Conservation (phyloP, 2,113 vertebrate species). For the Pelecanus crispus region DNA sequence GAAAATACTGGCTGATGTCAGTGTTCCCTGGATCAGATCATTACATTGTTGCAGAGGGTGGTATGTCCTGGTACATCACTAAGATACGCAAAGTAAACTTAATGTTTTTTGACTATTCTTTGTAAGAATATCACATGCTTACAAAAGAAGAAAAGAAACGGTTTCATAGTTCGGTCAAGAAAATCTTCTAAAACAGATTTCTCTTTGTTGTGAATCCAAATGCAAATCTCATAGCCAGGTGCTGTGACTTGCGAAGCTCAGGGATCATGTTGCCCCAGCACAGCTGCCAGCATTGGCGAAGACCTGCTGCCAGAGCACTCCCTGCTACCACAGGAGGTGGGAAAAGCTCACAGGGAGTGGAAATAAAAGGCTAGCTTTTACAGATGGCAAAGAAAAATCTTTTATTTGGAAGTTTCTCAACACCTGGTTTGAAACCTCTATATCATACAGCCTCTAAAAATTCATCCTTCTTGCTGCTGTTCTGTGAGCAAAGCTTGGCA, state of each 20-base stretch:
- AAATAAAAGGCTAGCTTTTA: neutral
- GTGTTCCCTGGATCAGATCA: neutral
- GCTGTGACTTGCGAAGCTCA: neutral
- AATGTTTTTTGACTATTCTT: neutral
- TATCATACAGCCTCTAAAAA: neutral
- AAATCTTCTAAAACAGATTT: neutral
- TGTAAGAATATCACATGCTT: neutral
- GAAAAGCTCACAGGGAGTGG: neutral
- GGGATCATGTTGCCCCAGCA: neutral
- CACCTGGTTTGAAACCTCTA: neutral
- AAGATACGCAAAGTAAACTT: neutral
- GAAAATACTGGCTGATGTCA: neutral
- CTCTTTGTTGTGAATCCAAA: neutral
- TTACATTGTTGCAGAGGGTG: rapidly evolving
- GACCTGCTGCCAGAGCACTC: neutral
- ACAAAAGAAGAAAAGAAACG: neutral
- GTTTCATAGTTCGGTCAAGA: neutral
- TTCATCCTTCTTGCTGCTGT: neutral
- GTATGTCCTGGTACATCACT: neutral
- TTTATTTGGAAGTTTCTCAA: neutral
- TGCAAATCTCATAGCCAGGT: neutral
- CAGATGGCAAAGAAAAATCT: neutral
- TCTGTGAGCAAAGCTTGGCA: neutral
- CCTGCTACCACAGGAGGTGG: neutral
- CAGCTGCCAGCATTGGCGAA: neutral